Conservation (phyloP, 2,797 vertebrate genomes). For the Cottoperca gobio region DNA sequence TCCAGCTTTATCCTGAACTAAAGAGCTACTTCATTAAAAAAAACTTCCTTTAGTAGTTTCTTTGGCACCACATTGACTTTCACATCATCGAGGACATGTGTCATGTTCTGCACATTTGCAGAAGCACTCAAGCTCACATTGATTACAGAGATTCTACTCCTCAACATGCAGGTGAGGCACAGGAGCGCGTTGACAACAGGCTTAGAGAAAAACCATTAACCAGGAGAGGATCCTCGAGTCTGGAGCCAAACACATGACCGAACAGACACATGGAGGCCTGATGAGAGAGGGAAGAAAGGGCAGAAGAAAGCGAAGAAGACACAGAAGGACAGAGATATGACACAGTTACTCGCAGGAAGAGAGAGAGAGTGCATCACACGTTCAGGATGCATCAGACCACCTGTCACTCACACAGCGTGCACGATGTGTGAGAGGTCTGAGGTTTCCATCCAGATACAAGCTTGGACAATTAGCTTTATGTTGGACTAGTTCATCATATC, state of each 20-base stretch:
- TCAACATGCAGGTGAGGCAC: no score
- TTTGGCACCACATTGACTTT: no score
- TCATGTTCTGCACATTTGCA: no score
- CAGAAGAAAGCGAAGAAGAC: background rate
- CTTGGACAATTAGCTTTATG: background rate
- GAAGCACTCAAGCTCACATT: no score
- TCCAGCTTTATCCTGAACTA: background rate
- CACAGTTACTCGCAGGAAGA: constrained; percentile 55
- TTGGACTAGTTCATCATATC: background rate
- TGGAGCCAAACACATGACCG: constrained; percentile 72
- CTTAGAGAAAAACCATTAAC: constrained; percentile 70
- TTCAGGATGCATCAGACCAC: constrained; percentile 12
- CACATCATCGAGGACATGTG: no score
- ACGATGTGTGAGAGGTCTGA: no score
- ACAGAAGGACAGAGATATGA: constrained; percentile 39
- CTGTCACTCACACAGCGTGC: no score
- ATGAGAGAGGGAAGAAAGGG: background rate
- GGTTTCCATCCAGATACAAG: background rate
- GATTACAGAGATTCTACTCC: no score
- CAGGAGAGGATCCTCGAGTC: no score
- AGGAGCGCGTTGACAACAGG: constrained; percentile 53
- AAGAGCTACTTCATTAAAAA: background rate
- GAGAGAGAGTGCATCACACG: constrained; percentile 1
- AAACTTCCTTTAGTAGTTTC: no score
- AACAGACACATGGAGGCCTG: constrained; percentile 66